A percentile compares a stretch with the other conserved stretches of the same genome.
Evolutionary conservation across 2,888 invertebrate species (phyloP).

Genomic region (Drosophila tripunctata): DNA sequence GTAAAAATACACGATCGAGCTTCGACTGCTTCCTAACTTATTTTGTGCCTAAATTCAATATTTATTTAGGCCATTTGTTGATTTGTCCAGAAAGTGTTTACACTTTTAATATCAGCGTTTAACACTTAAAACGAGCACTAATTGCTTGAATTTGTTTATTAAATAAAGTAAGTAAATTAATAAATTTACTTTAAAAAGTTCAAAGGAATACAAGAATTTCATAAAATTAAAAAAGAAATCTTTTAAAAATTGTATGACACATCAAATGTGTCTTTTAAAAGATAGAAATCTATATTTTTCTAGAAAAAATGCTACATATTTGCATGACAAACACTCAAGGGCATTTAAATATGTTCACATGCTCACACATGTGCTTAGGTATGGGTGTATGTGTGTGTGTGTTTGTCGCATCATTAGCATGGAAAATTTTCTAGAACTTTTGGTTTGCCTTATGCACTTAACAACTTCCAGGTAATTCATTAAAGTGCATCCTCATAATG

Average conservation of each 20-base stretch:
- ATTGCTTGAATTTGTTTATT: too few relatives aligned
- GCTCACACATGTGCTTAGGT: background rate
- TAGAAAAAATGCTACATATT: background rate
- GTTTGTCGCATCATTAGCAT: constrained; percentile 22
- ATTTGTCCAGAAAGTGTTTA: too few relatives aligned
- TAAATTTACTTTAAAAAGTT: too few relatives aligned
- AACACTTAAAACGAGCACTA: too few relatives aligned
- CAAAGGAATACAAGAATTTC: too few relatives aligned
- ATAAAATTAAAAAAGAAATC: too few relatives aligned
- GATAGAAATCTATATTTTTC: too few relatives aligned
- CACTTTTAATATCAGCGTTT: too few relatives aligned
- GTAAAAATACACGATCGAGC: constrained; percentile 8
- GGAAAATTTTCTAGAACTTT: constrained; percentile 19
- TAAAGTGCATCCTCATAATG: constrained; percentile 55
- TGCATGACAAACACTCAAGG: constrained; percentile 5
- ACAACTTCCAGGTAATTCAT: constrained; percentile 75
- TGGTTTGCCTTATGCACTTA: constrained; percentile 32
- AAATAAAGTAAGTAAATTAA: too few relatives aligned
- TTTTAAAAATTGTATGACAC: too few relatives aligned
- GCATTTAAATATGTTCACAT: constrained; percentile 20
- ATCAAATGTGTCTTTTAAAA: too few relatives aligned
- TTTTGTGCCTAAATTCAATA: constrained; percentile 5
- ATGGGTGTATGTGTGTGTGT: too few relatives aligned
- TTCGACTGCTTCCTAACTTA: background rate
- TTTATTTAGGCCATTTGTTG: constrained; percentile 19